Base-by-base conservation (phyloP, 2,888 invertebrate species). In the Galerucella pusilla region DNA sequence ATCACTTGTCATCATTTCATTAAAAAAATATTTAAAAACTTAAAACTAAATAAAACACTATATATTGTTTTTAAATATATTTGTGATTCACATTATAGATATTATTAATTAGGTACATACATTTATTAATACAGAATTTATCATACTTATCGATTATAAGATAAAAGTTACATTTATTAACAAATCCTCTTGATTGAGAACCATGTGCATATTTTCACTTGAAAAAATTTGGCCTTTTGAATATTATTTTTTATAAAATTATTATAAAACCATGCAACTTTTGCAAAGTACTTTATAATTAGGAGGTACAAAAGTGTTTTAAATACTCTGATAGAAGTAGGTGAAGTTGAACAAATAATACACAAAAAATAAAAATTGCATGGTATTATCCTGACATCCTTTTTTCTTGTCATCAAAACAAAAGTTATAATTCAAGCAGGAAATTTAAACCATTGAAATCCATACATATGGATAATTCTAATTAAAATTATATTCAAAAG, bases 81-180 rank as follows among this genome's bases (percentile, higher is more conserved):
- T 78, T 66, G 69, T 75, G 71, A 74, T 74, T 69, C 76, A 78
- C 78, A 73, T 68, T 69, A 75, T 77, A 78, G 72, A 74, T 67
- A 66, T 75, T 71, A 71, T 71, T 42, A 64, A 49, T 70, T 64
- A 70, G 57, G 57, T 78, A 78, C 77, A 75, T 65, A 75, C 75
- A 75, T 73, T 75, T 52, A 74, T 73, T 75, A 71, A 69, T 71
- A 76, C 63, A 73, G 74, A 69, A 69, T 66, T 67, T 75, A 74
- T 52, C 69, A 70, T 68, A 70, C 42, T 66, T 73, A 70, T 71
- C 72, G 52, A 65, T 74, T 73, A 63, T 57, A 74, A 71, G 69
- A 75, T 75, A 71, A 72, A 74, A 75, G 35, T 75, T 66, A 77
- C 74, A 75, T 77, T 71, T 75, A 75, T 68, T 71, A 65, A 66